Conservation (phyloP, 2,888 invertebrate genomes). For the Drosophila colorata region DNA sequence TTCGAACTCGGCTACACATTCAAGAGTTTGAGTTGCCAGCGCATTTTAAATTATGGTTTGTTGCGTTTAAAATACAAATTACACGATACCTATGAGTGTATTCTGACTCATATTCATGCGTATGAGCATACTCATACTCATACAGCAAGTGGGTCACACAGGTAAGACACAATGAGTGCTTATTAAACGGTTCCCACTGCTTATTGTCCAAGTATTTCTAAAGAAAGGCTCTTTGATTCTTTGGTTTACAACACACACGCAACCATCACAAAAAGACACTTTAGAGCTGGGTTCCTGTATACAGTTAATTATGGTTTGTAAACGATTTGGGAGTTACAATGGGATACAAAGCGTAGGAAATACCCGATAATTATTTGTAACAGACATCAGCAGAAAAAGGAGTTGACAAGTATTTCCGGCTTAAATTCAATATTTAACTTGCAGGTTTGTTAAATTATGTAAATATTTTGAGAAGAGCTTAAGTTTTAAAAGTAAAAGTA, state of each 20-base stretch:
- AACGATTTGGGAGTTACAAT: neutral
- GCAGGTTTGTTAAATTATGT: neutral
- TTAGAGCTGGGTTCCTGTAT: conserved; percentile 9
- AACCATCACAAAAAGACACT: conserved; percentile 25
- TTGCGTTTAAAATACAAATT: conserved; percentile 75
- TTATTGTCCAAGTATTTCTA: conserved; percentile 28
- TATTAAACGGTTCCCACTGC: conserved; percentile 60
- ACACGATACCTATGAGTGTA: conserved; percentile 35
- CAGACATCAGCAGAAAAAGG: neutral
- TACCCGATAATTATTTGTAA: conserved; percentile 6
- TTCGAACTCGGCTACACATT: too few species aligned
- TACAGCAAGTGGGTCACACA: conserved; percentile 68
- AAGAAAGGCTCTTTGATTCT: conserved; percentile 16
- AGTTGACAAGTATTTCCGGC: conserved; percentile 49
- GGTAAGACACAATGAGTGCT: conserved; percentile 70
- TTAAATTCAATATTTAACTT: conserved; percentile 29
- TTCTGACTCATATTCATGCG: conserved; percentile 51
- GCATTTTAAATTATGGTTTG: conserved; percentile 71
- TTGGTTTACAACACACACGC: conserved; percentile 24
- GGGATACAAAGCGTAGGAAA: conserved; percentile 12
- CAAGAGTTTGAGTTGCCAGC: conserved; percentile 30
- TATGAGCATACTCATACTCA: too few species aligned
- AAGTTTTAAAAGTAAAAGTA: neutral
- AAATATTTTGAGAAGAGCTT: neutral
- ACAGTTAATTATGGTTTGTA: conserved; percentile 43